Percentiles rank a stretch among this genome's conserved stretches.
These are phyloP conservation scores for Xanthia togata DNA, from an alignment of 2,888 invertebrate genomes.

Conservation along the genomic window DNA sequence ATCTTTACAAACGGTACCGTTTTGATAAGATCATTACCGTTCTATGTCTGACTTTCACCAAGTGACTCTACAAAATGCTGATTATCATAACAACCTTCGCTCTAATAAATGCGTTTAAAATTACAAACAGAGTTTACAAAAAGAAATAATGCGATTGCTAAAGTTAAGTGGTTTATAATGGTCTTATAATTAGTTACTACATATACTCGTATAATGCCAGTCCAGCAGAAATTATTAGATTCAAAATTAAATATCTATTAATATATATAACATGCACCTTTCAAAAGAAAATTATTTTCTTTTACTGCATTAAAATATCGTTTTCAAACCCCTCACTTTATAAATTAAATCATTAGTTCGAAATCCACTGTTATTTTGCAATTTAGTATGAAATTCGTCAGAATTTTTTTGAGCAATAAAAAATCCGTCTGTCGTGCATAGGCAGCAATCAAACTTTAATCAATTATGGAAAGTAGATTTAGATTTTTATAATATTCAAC, in stretches of 20 bases:
- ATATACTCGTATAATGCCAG: not conserved
- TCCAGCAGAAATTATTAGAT: not conserved
- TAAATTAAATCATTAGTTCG: constrained; percentile 22
- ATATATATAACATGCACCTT: not conserved
- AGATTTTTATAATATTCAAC: constrained; percentile 18
- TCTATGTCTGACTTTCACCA: constrained; percentile 19
- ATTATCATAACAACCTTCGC: constrained; percentile 14
- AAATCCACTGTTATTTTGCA: constrained; percentile 30
- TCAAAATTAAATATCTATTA: not conserved
- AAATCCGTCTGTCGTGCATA: constrained; percentile 28
- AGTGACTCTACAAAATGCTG: not conserved
- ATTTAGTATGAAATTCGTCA: constrained; percentile 33
- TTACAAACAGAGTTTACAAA: not conserved
- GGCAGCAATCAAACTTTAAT: constrained; percentile 43
- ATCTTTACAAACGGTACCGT: not conserved
- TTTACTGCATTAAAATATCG: constrained; percentile 1
- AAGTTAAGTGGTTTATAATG: not conserved
- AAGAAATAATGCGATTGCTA: not conserved
- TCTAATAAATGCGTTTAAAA: constrained; percentile 5
- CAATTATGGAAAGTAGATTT: constrained; percentile 37
- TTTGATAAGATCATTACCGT: not conserved
- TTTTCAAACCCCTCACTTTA: constrained; percentile 2
- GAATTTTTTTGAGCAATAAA: constrained; percentile 26
- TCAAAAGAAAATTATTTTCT: constrained; percentile 1
- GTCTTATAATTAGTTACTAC: not conserved